These are phyloP conservation scores for Mythimna ferrago DNA, from an alignment of 2,888 invertebrate species.

Conservation along the genomic window DNA sequence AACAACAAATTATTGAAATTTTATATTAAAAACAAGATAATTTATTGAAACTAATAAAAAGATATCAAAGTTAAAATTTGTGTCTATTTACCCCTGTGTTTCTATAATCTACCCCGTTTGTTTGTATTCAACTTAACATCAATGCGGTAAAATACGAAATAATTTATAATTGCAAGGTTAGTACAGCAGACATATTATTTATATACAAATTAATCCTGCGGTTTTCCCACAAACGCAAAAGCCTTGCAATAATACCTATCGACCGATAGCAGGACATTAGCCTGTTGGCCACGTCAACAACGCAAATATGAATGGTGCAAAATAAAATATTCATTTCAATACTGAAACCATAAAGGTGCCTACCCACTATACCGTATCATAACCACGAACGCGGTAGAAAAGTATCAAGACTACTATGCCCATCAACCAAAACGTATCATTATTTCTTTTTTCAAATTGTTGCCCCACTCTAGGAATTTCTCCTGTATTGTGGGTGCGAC, in stretches of 20 bases:
- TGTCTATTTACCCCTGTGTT: too few relatives aligned
- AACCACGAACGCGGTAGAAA: not conserved
- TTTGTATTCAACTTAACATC: not conserved
- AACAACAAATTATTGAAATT: too few relatives aligned
- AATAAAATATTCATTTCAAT: conserved; percentile 38
- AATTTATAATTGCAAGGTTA: conserved; percentile 31
- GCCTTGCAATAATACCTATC: not conserved
- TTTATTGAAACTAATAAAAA: not conserved
- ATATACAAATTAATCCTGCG: conserved; percentile 11
- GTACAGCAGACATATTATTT: not conserved
- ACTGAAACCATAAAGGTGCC: conserved; percentile 13
- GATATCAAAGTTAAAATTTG: too few relatives aligned
- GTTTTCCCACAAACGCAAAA: conserved; percentile 40
- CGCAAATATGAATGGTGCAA: not conserved
- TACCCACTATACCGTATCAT: not conserved
- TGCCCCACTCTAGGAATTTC: too few relatives aligned
- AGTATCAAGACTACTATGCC: too few relatives aligned
- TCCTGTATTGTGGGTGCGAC: too few relatives aligned
- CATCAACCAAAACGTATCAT: too few relatives aligned
- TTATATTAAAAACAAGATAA: too few relatives aligned
- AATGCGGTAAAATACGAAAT: conserved; percentile 24
- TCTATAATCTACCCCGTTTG: too few relatives aligned
- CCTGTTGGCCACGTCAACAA: not conserved
- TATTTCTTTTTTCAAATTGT: too few relatives aligned
- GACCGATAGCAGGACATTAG: conserved; percentile 23